Evolutionary conservation across 2,113 vertebrate species (phyloP), one percentile per base, ranked within the genome.

Genomic region (Malaclemys terrapin): DNA sequence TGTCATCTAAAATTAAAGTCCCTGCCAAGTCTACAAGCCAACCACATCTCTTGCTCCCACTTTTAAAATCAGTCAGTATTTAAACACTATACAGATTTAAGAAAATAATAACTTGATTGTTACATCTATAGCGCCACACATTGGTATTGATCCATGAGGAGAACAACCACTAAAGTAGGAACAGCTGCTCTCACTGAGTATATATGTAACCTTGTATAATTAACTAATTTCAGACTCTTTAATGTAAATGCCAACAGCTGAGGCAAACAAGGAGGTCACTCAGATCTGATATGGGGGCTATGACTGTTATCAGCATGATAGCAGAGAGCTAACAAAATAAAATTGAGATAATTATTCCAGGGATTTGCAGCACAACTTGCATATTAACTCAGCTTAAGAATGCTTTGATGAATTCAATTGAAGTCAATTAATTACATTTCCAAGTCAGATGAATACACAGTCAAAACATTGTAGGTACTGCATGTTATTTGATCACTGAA

Each of bases 391-490:
- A 92, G 87, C 95, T 95, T 95, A 95, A 82, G 88, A 95, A 85
- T 86, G 91, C 94, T 94, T 96, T 96, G 94, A 97, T 95, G 85
- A 98, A 95, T 97, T 89, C 95, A 93, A 94, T 35, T 97, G 94
- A 98, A 97, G 92, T 97, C 92, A 97, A 97, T 97, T 97, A 93
- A 97, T 95, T 98, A 96, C 96, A 97, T 95, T 96, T 97, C 96
- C 95, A 89, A 97, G 94, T 96, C 94, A 97, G 92, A 96, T 96
- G 97, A 97, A 97, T 27, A 93, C 87, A 95, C 93, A 93, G 88
- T 79, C 22, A 49, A 97, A 87, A 89, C 86, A 93, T 27, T 2
- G 12, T 85, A 95, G 94, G 93, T 96, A 96, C 62, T 76, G 79
- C 81, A 42, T 93, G 95, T 88, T 96, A 94, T 81, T 94, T 84